Evolutionary conservation across 2,888 invertebrate species (phyloP).

Genomic region (Pharmacophagus antenor): DNA sequence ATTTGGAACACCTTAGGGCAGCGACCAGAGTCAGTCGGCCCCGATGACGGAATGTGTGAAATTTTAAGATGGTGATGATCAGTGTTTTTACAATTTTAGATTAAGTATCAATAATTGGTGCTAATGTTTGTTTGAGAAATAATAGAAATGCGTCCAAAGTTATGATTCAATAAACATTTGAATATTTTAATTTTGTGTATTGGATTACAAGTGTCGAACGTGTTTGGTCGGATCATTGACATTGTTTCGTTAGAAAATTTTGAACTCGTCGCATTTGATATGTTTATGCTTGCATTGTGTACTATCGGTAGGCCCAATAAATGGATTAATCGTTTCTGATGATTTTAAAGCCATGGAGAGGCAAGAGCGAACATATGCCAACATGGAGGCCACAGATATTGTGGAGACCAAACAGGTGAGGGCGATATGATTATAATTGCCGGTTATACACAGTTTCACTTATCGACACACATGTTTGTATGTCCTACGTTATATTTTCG

Average conservation of each 20-base stretch:
- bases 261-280: conserved; percentile 72
- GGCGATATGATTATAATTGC: conserved; percentile 57
- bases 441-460: conserved; percentile 65
- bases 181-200: conserved; percentile 43
- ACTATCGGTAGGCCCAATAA: conserved; percentile 58
- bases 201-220: conserved; percentile 58
- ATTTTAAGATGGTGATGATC: conserved; percentile 77
- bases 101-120: conserved; percentile 50
- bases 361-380: conserved; percentile 77
- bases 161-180: conserved; percentile 41
- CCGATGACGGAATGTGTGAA: conserved; percentile 80
- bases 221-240: conserved; percentile 73
- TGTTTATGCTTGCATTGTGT: conserved; percentile 68
- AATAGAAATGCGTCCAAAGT: conserved; percentile 48
- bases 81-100: conserved; percentile 62
- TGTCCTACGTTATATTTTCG: background rate
- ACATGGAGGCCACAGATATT: conserved; percentile 83
- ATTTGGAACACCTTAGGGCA: conserved; percentile 57
- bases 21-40: conserved; percentile 73
- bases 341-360: conserved; percentile 74
- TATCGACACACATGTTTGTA: conserved; percentile 42
- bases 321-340: conserved; percentile 75
- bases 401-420: conserved; percentile 85
- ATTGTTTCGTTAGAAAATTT: conserved; percentile 74
- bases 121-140: conserved; percentile 46